Evolutionary conservation across 2,113 vertebrate species (phyloP).

Genomic region (Lates calcarifer): DNA sequence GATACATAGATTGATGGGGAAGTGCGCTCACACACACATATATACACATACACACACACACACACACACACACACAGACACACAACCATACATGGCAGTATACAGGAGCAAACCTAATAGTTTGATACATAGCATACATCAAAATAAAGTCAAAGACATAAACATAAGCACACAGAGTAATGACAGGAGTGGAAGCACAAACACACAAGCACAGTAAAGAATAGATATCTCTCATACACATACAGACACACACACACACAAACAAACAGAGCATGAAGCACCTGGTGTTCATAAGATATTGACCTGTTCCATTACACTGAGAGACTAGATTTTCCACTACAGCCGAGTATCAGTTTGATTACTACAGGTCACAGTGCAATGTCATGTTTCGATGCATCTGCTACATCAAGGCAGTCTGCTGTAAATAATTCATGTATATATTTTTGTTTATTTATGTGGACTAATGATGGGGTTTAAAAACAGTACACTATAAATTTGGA

Average conservation of each 20-base stretch:
- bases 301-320: constrained; percentile 21
- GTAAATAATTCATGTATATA: no score
- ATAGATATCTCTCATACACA: background rate
- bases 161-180: background rate
- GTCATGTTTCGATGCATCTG: constrained; percentile 7
- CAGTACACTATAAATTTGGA: background rate
- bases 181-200: constrained; percentile 10
- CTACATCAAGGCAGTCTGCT: background rate
- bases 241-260: background rate
- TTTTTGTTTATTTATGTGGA: background rate
- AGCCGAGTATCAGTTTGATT: constrained; percentile 22
- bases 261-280: constrained; percentile 17
- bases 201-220: constrained; percentile 2
- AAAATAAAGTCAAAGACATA: background rate
- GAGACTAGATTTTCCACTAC: constrained; percentile 20
- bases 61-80: no score
- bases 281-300: constrained; percentile 25
- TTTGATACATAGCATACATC: constrained; percentile 8
- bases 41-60: no score
- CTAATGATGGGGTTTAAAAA: background rate
- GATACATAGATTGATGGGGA: constrained; percentile 53
- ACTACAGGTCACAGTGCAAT: constrained; percentile 9
- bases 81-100: constrained; percentile 10
- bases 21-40: no score
- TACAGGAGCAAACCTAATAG: constrained; percentile 36